Base-by-base conservation (phyloP, 2,888 invertebrate genomes). In the Tuberolachnus salignus region DNA sequence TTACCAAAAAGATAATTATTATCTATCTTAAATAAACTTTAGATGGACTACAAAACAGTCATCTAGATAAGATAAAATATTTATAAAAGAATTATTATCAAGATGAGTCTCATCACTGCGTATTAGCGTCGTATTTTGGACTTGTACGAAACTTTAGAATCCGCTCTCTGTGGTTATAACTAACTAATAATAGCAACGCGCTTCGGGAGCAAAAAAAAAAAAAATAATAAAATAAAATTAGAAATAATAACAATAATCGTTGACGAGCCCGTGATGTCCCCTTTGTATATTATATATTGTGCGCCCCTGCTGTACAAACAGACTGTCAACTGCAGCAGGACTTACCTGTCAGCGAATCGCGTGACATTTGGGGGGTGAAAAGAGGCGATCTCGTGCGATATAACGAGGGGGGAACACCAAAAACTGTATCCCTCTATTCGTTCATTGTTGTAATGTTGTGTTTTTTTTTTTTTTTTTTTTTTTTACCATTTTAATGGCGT, bases 401-500 rank as follows among this genome's bases (percentile, higher is more conserved):
- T 9, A 49, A 61, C 21, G 13, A 10, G 16, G 23, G 44, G 44
- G 53, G 46, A 49, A 75, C n/a, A 67, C 67, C n/a, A 59, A 34
- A 75, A 75, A 75, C 67, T 75, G 67, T 49, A 67, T 57, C 75
- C 75, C 75, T 67, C 57, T 23, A 57, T 75, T 66, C 75, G 44
- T 67, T 75, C 75, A 67, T 75, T 75, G 75, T 67, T n/a, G 61
- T 63, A 51, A 34, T 34, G 3, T 34, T 16, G 19, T 53, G 14
- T 53, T 44, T 23, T 55, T 55, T n/a, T n/a, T n/a, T n/a, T n/a
- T 53, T 63, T 63, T 61, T 72, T 71, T 57, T 59, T 74, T 74
- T 64, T 66, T 75, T 46, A 57, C n/a, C 57, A 44, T 74, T 66
- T 75, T 75, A 75, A 75, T 75, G 75, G 75, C 75, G 75, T 75